A percentile compares a stretch with the other conserved stretches of the same genome.
phyloP scores from a whole-genome alignment of 2,113 vertebrate species.

The Podarcis cretensis region DNA sequence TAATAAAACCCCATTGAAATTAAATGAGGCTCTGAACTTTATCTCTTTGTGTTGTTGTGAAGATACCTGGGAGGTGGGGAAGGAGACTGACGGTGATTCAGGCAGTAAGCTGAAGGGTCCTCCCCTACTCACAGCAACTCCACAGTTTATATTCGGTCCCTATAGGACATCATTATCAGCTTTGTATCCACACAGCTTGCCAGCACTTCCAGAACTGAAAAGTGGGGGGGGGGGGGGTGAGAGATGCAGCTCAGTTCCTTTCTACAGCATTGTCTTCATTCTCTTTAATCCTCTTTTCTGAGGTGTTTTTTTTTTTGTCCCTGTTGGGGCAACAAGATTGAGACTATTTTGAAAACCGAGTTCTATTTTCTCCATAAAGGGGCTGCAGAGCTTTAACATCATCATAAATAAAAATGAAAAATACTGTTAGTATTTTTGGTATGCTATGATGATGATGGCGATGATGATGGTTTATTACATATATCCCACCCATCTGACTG shows the following conservation, averaged over 20 bases:
- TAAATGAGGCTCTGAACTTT: slow-evolving; percentile 73
- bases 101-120: slow-evolving; percentile 58
- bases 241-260: background rate
- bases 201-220: slow-evolving; percentile 14
- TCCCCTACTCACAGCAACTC: slow-evolving; percentile 35
- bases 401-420: slow-evolving; percentile 14
- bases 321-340: slow-evolving; percentile 26
- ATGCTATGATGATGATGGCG: background rate
- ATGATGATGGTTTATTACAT: too few relatives aligned
- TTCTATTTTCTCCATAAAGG: slow-evolving; percentile 2
- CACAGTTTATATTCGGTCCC: slow-evolving; percentile 53
- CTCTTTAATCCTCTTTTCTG: background rate
- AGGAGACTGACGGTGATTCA: slow-evolving; percentile 62
- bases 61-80: slow-evolving; percentile 59
- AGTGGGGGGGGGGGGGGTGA: too few relatives aligned
- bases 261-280: background rate
- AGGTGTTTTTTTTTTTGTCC: background rate
- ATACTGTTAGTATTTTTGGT: background rate
- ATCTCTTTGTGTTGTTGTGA: slow-evolving; percentile 64
- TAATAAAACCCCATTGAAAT: slow-evolving; percentile 72
- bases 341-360: slow-evolving; percentile 34
- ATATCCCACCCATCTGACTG: too few relatives aligned
- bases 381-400: background rate
- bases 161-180: slow-evolving; percentile 35
- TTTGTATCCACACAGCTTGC: slow-evolving; percentile 33